Base-by-base conservation (phyloP, 37 sponge, comb jelly and placozoan species). In the Oscarella lobularis region DNA sequence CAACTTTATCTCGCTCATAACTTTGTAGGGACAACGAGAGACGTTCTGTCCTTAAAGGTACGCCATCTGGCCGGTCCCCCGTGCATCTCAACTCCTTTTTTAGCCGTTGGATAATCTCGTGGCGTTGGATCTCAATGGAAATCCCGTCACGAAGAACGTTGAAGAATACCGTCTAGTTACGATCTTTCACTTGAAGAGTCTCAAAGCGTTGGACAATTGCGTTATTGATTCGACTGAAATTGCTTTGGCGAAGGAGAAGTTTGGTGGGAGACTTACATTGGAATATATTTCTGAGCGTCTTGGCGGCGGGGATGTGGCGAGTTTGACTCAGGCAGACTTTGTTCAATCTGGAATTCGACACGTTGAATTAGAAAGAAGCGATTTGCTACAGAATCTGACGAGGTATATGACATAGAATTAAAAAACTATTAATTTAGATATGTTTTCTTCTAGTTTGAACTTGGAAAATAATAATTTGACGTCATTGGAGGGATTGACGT, bases 401-500 rank as follows among this genome's bases (percentile, higher is more conserved):
- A 94, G 95, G 95, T 94, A 60, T 2, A 41, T 40, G 5, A 27
- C 20, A 48, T 48, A 48, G 9, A 48, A 27, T 48, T 9, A 48
- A 48, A 27, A 27, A 48, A 20, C 20, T 48, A 48, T 9, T 48
- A 48, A 27, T 27, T 48, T 48, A 48, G 20, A 9, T 20, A 48
- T 48, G 60, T 27, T 31, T 38, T 3, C 2, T 76, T 38, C 34
- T 73, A 95, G 96, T 80, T 72, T 97, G 20, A 97, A 97, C 41
- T 74, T 97, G 54, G 98, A 97, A 74, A 81, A 87, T 40, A 97
- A 97, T 79, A 72, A 75, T 33, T 86, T 97, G 14, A 83, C 94
- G 3, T 84, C 88, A 4, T 88, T 97, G 54, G 78, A 79, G 54
- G 95, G 95, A 55, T 80, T 97, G 38, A 74, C 87, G 0, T 70